A percentile compares a stretch with the other conserved stretches of the same genome.
phyloP scores from a whole-genome alignment of 92 coral and sea anemone genomes.

The Plumapathes pennacea region DNA sequence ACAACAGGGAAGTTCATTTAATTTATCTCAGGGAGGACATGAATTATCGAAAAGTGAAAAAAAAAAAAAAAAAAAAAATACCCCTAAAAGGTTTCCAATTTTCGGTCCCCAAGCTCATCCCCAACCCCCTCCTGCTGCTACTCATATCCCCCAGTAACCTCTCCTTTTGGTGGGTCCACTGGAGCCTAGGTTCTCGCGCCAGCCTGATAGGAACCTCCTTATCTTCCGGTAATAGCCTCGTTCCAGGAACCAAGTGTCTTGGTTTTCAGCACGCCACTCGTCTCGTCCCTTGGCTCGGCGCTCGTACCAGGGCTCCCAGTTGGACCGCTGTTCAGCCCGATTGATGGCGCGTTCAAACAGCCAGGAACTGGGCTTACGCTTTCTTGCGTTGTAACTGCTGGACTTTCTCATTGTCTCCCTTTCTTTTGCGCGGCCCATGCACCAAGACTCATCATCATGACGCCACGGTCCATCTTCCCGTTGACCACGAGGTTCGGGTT shows the following conservation, averaged over 20 bases:
- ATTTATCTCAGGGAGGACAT: too few relatives aligned
- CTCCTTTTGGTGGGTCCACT: constrained; percentile 34
- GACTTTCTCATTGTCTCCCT: not conserved
- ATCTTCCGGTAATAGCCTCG: constrained; percentile 51
- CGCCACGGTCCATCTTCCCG: not conserved
- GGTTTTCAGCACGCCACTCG: constrained; percentile 6
- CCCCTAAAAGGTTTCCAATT: too few relatives aligned
- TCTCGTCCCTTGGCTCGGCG: constrained; percentile 68
- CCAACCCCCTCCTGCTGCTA: too few relatives aligned
- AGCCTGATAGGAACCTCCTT: constrained; percentile 1
- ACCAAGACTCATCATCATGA: not conserved
- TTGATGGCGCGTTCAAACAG: constrained; percentile 54
- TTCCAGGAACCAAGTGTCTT: constrained; percentile 63
- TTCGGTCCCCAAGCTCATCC: too few relatives aligned
- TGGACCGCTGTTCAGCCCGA: constrained; percentile 59
- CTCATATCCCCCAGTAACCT: too few relatives aligned
- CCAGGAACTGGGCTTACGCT: constrained; percentile 28
- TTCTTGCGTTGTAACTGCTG: not conserved
- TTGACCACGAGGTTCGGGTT: not conserved
- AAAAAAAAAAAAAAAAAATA: too few relatives aligned
- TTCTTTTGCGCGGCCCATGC: not conserved
- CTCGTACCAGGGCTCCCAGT: constrained; percentile 55
- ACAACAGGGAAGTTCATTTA: too few relatives aligned
- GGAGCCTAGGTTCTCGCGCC: constrained; percentile 5
- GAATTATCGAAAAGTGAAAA: too few relatives aligned